Evolutionary conservation across 2,113 vertebrate genomes (phyloP), one percentile per base, ranked within the genome.

Genomic region (Cinclus cinclus): DNA sequence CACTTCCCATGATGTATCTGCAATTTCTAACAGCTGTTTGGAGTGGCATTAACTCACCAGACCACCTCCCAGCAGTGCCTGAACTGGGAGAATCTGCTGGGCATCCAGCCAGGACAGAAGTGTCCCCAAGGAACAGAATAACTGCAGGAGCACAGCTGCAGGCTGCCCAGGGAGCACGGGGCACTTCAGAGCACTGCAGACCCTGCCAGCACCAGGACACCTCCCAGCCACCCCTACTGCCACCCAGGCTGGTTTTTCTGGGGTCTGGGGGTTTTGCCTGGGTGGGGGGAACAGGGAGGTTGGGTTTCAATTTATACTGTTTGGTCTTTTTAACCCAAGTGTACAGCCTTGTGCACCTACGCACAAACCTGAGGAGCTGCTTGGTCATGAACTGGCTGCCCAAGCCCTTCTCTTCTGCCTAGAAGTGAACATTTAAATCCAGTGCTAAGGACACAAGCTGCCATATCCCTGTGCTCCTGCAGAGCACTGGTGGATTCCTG

Each of bases 111-210:
- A 85, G 70, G 35, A 3, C 4, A 22, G 1, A 62, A 16, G 4
- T 49, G 13, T 5, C 49, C 73, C 8, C 4, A 1, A 35, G 49
- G 1, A 9, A 7, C 1, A 56, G 13, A 3, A 0, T 0, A 17
- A 23, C 18, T 9, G 42, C 28, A 6, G 3, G 10, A 37, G 44
- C 49, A 22, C 21, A 14, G 21, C 7, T 14, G 49, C 53, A 42
- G 50, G 1, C 63, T 53, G 25, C 14, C 2, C 17, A 7, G 44
- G 56, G n/a, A 30, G 37, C 37, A 23, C 2, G 23, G 49, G 23
- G 14, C 71, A 64, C 8, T 7, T 3, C 71, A n/a, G 39, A 7
- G 1, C n/a, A 5, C n/a, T 14, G 2, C 30, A 2, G 6, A 5
- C 6, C 33, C 17, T 7, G 5, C 52, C 52, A 56, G 31, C 10